Conservation (phyloP, 2,888 invertebrate genomes). For the Fragum whitleyi region DNA sequence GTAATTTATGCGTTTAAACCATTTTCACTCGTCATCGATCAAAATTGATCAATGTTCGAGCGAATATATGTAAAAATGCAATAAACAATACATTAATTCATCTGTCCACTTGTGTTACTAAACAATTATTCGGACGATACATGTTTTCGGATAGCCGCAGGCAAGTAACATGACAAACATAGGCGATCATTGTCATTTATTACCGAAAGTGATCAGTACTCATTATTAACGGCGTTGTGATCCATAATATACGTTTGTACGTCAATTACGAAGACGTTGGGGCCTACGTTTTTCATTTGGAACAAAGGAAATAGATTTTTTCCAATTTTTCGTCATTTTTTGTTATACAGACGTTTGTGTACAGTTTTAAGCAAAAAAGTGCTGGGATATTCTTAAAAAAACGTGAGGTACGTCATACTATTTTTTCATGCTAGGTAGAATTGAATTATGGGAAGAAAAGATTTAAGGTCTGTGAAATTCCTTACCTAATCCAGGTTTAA, state of each 20-base stretch:
- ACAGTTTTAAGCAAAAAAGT: background rate
- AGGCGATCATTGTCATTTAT: slow-evolving; percentile 24
- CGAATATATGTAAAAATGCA: slow-evolving; percentile 19
- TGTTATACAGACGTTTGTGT: background rate
- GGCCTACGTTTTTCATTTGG: background rate
- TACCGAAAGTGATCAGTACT: slow-evolving; percentile 23
- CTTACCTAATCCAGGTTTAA: too few species aligned
- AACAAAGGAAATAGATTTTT: background rate
- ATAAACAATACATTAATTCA: slow-evolving; percentile 20
- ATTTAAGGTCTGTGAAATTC: too few species aligned
- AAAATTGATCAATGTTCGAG: slow-evolving; percentile 1
- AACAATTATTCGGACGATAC: slow-evolving; percentile 45
- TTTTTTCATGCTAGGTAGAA: too few species aligned
- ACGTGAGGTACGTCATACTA: background rate
- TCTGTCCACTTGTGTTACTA: slow-evolving; percentile 20
- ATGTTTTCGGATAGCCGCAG: slow-evolving; percentile 39
- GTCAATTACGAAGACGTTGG: slow-evolving; percentile 9
- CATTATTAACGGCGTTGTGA: background rate
- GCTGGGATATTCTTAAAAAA: background rate
- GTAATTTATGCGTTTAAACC: background rate
- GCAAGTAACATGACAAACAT: slow-evolving; percentile 16
- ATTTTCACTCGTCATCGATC: slow-evolving; percentile 10
- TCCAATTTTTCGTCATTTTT: background rate
- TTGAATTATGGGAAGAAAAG: too few species aligned
- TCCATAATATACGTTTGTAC: background rate